phyloP scores from a whole-genome alignment of 2,797 vertebrate genomes.

The Benthosema pterotum region DNA sequence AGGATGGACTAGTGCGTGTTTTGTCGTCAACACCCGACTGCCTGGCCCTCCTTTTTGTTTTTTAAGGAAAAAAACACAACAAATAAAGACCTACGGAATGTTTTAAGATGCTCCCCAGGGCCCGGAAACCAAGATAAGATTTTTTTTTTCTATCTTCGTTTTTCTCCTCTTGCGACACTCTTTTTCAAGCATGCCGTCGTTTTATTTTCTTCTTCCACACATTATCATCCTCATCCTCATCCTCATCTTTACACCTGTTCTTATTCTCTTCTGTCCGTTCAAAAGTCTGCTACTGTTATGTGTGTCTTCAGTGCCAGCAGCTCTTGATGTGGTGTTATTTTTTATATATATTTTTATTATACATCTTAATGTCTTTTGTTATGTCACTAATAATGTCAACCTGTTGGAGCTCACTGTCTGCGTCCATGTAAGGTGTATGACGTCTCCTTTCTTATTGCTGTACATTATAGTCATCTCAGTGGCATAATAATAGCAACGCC shows the following conservation, averaged over 20 bases:
- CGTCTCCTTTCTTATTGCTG: conserved; percentile 36
- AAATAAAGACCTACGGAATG: too few species aligned
- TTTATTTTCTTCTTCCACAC: conserved; percentile 37
- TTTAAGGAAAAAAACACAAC: too few species aligned
- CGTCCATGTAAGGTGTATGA: conserved; percentile 41
- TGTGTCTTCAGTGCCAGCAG: conserved; percentile 37
- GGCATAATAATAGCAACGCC: conserved; percentile 26
- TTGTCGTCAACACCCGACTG: too few species aligned
- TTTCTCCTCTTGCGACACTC: conserved; percentile 36
- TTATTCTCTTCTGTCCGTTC: conserved; percentile 31
- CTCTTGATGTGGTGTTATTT: conserved; percentile 10
- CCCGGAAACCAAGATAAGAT: not conserved
- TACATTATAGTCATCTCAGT: conserved; percentile 49
- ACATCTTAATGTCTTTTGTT: conserved; percentile 42
- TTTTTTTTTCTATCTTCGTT: conserved; percentile 20
- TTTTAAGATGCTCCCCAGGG: too few species aligned
- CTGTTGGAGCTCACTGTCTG: conserved; percentile 31
- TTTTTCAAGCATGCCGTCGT: conserved; percentile 36
- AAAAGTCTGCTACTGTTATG: conserved; percentile 23
- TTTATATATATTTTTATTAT: too few species aligned
- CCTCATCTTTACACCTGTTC: conserved; percentile 41
- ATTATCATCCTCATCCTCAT: conserved; percentile 34
- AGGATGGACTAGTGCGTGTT: conserved; percentile 7
- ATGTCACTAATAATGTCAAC: conserved; percentile 39
- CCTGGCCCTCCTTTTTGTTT: too few species aligned